Evolutionary conservation across 1,140 invertebrate genomes (phyloP).

Genomic region (Bombus breviceps): DNA sequence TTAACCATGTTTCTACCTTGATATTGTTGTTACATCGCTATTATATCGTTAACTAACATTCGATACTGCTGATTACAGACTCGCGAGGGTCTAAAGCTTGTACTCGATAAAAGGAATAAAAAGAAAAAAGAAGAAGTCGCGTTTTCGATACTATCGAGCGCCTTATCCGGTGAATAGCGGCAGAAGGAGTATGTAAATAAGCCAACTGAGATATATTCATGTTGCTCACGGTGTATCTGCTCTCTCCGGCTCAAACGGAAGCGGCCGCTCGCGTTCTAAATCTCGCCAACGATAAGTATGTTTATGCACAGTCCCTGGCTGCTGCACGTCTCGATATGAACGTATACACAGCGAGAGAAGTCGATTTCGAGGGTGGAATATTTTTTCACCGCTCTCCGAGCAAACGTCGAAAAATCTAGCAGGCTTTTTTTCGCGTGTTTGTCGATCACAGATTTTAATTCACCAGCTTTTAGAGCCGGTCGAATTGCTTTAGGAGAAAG

Average conservation of each 20-base stretch:
- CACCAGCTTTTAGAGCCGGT: too few relatives aligned
- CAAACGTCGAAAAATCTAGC: background rate
- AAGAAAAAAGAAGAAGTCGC: background rate
- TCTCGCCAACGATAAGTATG: slow-evolving; percentile 46
- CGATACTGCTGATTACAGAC: too few relatives aligned
- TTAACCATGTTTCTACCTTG: too few relatives aligned
- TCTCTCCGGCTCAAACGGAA: background rate
- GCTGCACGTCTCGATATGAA: background rate
- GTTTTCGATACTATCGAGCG: slow-evolving; percentile 54
- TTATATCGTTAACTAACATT: too few relatives aligned
- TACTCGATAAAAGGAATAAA: too few relatives aligned
- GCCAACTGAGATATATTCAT: slow-evolving; percentile 68
- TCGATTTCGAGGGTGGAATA: background rate
- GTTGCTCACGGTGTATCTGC: slow-evolving; percentile 43
- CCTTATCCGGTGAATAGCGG: slow-evolving; percentile 65
- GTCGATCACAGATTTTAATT: background rate
- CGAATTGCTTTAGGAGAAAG: too few relatives aligned
- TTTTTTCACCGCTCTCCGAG: background rate
- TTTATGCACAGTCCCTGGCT: slow-evolving; percentile 23
- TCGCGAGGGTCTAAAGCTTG: too few relatives aligned
- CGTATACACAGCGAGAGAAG: background rate
- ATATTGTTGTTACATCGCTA: too few relatives aligned
- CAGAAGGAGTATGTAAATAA: slow-evolving; percentile 68
- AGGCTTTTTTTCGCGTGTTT: background rate
- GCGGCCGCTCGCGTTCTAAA: slow-evolving; percentile 24